A percentile compares a stretch with the other conserved stretches of the same genome.
These are phyloP conservation scores for Cnemophilus loriae DNA, from an alignment of 2,113 vertebrate species.

Conservation along the genomic window DNA sequence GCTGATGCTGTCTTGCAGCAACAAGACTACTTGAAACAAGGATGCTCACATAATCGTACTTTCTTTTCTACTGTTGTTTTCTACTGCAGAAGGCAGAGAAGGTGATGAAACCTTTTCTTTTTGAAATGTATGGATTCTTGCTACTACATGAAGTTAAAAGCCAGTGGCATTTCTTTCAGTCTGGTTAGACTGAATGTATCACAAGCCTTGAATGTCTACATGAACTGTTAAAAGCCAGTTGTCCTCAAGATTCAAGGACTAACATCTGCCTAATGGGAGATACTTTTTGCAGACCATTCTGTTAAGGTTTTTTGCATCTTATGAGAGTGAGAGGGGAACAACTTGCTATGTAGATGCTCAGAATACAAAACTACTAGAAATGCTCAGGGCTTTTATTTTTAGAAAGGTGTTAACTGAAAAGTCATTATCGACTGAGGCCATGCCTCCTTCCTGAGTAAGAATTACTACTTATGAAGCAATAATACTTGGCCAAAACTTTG, in stretches of 20 bases:
- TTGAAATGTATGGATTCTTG: background rate
- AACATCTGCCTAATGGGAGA: background rate
- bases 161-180: background rate
- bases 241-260: background rate
- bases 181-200: background rate
- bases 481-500: background rate
- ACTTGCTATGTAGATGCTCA: background rate
- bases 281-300: background rate
- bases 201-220: background rate
- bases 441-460: background rate
- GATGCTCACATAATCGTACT: rapidly evolving
- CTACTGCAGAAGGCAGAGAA: background rate
- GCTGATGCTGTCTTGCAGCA: background rate
- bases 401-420: background rate
- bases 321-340: rapidly evolving
- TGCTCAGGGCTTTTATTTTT: background rate
- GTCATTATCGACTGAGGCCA: background rate
- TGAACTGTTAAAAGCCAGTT: background rate
- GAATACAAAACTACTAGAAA: background rate
- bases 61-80: background rate
- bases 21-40: background rate
- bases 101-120: background rate
- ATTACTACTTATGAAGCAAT: background rate
- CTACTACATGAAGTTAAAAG: background rate
- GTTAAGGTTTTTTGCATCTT: background rate